Evolutionary conservation across 1,140 invertebrate genomes (phyloP).

Genomic region (Camponotus floridanus): DNA sequence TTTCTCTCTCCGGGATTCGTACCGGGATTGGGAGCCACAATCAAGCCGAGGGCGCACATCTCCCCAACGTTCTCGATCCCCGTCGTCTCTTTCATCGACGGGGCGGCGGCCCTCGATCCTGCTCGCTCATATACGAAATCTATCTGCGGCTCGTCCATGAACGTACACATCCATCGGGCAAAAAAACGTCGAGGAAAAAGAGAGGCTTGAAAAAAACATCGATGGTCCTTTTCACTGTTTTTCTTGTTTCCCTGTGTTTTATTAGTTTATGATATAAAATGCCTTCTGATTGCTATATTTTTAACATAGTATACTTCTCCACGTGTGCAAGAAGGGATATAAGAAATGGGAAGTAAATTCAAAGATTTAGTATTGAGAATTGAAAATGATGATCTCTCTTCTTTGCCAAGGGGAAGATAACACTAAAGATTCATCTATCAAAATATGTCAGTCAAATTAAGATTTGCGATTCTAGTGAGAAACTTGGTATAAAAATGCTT

Average conservation of each 20-base stretch:
- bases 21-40: constrained; percentile 64
- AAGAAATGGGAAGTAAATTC: neutral
- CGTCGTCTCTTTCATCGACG: constrained; percentile 43
- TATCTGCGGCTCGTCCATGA: constrained; percentile 55
- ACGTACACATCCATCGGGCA: constrained; percentile 28
- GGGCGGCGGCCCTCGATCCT: neutral
- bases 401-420: neutral
- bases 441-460: constrained; percentile 30
- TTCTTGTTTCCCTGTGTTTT: neutral
- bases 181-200: constrained; percentile 33
- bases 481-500: constrained; percentile 13
- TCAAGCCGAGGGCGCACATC: constrained; percentile 59
- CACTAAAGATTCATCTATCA: constrained; percentile 20
- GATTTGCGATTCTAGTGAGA: neutral
- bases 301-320: neutral
- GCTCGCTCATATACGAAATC: constrained; percentile 49
- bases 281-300: neutral
- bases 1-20: constrained; percentile 76
- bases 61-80: constrained; percentile 45
- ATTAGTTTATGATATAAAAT: neutral
- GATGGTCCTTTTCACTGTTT: neutral
- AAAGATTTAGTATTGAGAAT: constrained; percentile 29
- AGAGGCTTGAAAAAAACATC: constrained; percentile 70
- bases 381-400: constrained; percentile 29
- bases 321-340: neutral